Evolutionary conservation across 1,140 invertebrate species (phyloP).

Genomic region (Apocrypta bakeri): DNA sequence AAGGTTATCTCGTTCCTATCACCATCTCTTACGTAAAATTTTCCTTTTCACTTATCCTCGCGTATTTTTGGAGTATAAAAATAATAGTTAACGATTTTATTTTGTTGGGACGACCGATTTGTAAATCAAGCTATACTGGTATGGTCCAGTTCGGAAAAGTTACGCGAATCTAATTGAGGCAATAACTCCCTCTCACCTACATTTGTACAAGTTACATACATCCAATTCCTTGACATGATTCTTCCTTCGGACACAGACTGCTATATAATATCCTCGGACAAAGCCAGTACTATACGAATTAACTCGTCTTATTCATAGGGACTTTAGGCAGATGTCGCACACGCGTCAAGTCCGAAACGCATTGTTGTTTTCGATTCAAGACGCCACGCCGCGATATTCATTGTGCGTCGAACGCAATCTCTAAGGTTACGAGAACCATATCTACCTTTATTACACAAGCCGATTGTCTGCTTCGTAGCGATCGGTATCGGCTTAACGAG

Average conservation of each 20-base stretch:
- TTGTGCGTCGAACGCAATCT: conserved; percentile 13
- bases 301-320: neutral
- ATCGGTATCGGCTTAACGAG: conserved; percentile 49
- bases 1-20: neutral
- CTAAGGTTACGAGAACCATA: conserved; percentile 23
- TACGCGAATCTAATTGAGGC: neutral
- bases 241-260: neutral
- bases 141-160: neutral
- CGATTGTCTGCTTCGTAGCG: conserved; percentile 55
- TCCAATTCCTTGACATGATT: neutral
- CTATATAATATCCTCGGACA: neutral
- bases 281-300: neutral
- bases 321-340: neutral
- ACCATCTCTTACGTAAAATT: too few species aligned
- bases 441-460: conserved; percentile 54
- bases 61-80: too few species aligned
- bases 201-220: neutral
- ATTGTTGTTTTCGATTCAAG: neutral
- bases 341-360: neutral
- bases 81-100: too few species aligned
- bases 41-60: too few species aligned
- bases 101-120: too few species aligned
- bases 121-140: neutral
- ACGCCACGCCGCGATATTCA: neutral
- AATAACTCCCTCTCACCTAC: neutral